phyloP scores from a whole-genome alignment of 2,797 vertebrate genomes.

The Oreochromis mossambicus region DNA sequence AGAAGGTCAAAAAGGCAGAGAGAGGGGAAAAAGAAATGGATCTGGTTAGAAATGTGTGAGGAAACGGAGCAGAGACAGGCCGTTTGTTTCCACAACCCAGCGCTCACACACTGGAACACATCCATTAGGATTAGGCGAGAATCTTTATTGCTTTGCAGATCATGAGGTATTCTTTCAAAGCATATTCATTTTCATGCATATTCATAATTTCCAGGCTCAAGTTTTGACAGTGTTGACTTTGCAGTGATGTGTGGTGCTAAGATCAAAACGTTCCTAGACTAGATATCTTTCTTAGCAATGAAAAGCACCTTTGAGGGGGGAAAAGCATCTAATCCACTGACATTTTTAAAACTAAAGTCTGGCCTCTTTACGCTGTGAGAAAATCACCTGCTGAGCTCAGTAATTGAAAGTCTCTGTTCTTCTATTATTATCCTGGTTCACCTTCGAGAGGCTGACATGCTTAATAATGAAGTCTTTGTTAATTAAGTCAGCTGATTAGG shows the following conservation, averaged over 20 bases:
- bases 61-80: conserved; percentile 45
- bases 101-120: conserved; percentile 32
- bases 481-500: conserved; percentile 63
- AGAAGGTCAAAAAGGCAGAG: conserved; percentile 58
- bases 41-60: conserved; percentile 58
- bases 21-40: conserved; percentile 63
- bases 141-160: conserved; percentile 27
- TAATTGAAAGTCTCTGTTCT: conserved; percentile 51
- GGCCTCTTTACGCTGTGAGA: conserved; percentile 20
- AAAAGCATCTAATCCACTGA: conserved; percentile 15
- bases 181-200: conserved; percentile 13
- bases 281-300: not conserved
- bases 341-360: conserved; percentile 34
- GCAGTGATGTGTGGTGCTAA: not conserved
- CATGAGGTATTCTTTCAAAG: conserved; percentile 21
- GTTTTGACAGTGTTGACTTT: conserved; percentile 8
- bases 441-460: conserved; percentile 39
- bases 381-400: conserved; percentile 46
- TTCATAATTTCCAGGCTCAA: not conserved
- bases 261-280: not conserved
- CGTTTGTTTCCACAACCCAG: conserved; percentile 51
- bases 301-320: not conserved
- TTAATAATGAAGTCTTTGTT: conserved; percentile 59
- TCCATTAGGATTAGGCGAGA: conserved; percentile 38
- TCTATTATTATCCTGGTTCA: conserved; percentile 59